These are phyloP conservation scores for Phania funesta DNA, from an alignment of 2,888 invertebrate species.

Conservation along the genomic window DNA sequence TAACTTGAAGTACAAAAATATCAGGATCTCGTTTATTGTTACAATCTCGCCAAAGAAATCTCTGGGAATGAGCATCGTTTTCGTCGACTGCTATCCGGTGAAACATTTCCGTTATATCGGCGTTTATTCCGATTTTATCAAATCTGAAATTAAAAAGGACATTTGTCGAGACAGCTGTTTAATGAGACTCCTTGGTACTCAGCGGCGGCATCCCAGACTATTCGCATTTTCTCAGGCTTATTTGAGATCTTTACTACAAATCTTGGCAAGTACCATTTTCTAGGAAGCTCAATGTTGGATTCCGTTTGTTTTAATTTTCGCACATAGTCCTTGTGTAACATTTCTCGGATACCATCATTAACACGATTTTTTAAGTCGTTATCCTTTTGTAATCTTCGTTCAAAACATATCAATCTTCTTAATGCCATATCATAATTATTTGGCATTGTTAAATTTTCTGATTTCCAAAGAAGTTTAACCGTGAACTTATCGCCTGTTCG, in stretches of 20 bases:
- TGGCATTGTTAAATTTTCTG: conserved; percentile 64
- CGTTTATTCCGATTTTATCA: conserved; percentile 72
- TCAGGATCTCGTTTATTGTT: conserved; percentile 46
- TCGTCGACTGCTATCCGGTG: conserved; percentile 68
- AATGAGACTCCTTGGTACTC: conserved; percentile 68
- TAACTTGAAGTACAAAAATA: conserved; percentile 66
- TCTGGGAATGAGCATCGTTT: conserved; percentile 71
- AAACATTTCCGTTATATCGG: conserved; percentile 71
- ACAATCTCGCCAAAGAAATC: conserved; percentile 72
- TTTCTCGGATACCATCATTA: neutral
- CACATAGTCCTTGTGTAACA: neutral
- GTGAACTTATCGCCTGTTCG: conserved; percentile 46
- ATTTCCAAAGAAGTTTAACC: conserved; percentile 68
- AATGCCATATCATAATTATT: conserved; percentile 66
- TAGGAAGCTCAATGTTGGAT: too few relatives aligned
- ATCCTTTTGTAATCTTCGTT: conserved; percentile 13
- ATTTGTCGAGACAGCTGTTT: conserved; percentile 72
- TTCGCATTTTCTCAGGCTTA: conserved; percentile 70
- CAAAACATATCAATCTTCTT: conserved; percentile 23
- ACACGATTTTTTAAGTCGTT: conserved; percentile 12
- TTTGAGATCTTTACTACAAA: conserved; percentile 69
- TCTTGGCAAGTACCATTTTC: conserved; percentile 71
- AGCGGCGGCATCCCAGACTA: too few relatives aligned
- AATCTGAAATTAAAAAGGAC: conserved; percentile 76
- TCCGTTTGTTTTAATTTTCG: too few relatives aligned